Conservation (phyloP, 1,140 invertebrate genomes). For the Cotesia vestalis region DNA sequence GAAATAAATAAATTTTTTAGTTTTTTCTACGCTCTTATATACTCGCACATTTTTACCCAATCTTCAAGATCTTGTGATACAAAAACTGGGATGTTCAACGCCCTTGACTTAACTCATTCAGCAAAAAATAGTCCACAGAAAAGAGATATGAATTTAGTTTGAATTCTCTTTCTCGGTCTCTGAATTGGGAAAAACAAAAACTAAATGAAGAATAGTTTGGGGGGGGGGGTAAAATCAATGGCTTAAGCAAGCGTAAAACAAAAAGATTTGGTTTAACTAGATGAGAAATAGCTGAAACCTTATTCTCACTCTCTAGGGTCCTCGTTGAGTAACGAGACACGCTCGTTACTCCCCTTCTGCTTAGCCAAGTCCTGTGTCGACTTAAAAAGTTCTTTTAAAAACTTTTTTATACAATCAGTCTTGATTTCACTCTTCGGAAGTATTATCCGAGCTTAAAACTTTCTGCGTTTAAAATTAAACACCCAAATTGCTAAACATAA, state of each 20-base stretch:
- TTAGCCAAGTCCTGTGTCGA: constrained; percentile 19
- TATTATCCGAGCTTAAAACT: background rate
- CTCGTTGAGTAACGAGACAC: constrained; percentile 10
- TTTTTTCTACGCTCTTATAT: constrained; percentile 22
- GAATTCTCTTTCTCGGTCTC: too few relatives aligned
- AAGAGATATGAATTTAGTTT: too few relatives aligned
- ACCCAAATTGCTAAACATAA: background rate
- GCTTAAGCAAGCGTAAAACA: constrained; percentile 33
- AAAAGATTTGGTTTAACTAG: constrained; percentile 25
- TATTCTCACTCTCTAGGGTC: too few relatives aligned
- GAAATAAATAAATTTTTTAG: constrained; percentile 57
- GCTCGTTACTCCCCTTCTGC: constrained; percentile 9
- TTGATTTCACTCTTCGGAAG: constrained; percentile 11
- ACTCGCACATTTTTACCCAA: too few relatives aligned
- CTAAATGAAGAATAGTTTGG: background rate
- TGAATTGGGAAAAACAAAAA: background rate
- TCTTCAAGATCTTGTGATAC: too few relatives aligned
- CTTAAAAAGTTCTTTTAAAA: constrained; percentile 6
- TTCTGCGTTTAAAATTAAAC: background rate
- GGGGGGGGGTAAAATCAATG: background rate
- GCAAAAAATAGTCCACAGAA: too few relatives aligned
- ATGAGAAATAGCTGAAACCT: too few relatives aligned
- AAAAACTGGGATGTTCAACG: too few relatives aligned
- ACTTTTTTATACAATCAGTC: constrained; percentile 18
- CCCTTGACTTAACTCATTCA: too few relatives aligned